phyloP scores from a whole-genome alignment of 1,140 invertebrate species.

The Formica exsecta region DNA sequence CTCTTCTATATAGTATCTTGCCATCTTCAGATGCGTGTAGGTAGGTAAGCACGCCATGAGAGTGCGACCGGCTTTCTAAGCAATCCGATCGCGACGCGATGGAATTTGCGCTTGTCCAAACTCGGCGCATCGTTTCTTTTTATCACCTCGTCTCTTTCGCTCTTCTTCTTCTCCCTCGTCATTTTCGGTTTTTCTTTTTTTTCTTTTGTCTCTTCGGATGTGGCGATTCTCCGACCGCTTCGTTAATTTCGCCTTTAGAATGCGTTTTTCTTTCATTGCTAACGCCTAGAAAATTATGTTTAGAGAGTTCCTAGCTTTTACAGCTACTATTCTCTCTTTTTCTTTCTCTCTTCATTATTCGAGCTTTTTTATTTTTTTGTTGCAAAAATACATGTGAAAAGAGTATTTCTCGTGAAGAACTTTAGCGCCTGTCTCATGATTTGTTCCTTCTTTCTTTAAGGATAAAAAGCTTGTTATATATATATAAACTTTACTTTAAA shows the following conservation, averaged over 20 bases:
- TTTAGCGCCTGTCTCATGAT: constrained; percentile 11
- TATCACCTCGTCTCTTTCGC: constrained; percentile 39
- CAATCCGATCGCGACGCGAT: constrained; percentile 77
- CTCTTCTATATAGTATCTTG: constrained; percentile 75
- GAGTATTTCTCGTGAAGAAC: neutral
- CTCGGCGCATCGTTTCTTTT: constrained; percentile 63
- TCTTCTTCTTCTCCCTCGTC: neutral
- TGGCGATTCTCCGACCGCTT: constrained; percentile 15
- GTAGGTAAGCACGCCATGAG: constrained; percentile 39
- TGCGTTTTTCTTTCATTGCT: constrained; percentile 30
- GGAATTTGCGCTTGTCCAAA: constrained; percentile 74
- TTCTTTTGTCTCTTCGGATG: constrained; percentile 40
- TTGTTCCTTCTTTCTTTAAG: neutral
- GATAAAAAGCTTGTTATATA: constrained; percentile 23
- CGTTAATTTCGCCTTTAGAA: constrained; percentile 58
- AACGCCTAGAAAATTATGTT: constrained; percentile 24
- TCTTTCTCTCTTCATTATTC: constrained; percentile 35
- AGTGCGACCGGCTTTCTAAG: constrained; percentile 74
- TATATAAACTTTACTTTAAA: constrained; percentile 22
- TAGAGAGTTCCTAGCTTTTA: constrained; percentile 23
- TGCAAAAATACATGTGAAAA: constrained; percentile 10
- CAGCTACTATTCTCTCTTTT: neutral
- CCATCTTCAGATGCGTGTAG: constrained; percentile 72
- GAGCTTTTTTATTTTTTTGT: constrained; percentile 47
- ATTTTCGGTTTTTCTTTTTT: constrained; percentile 22